These are phyloP conservation scores for Trichomycterus rosablanca DNA, from an alignment of 2,113 vertebrate species.

Conservation along the genomic window DNA sequence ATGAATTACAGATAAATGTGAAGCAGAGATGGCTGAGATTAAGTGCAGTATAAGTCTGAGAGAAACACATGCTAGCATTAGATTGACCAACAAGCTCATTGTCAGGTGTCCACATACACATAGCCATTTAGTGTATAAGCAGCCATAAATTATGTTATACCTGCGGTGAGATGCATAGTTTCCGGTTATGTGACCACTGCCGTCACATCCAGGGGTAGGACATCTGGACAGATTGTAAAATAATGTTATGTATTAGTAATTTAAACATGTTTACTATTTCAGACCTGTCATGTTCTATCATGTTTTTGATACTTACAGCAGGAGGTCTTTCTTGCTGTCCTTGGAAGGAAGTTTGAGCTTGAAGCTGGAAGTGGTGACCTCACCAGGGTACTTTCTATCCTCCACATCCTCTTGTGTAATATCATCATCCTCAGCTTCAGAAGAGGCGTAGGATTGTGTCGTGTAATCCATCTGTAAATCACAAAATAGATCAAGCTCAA, in stretches of 20 bases:
- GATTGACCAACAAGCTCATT: too few species aligned
- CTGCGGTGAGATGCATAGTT: constrained; percentile 99
- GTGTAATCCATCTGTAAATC: constrained; percentile 77
- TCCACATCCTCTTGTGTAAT: constrained; percentile 80
- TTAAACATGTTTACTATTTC: background rate
- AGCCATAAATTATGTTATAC: constrained; percentile 62
- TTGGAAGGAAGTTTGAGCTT: constrained; percentile 94
- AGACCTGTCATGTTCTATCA: background rate
- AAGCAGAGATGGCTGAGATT: constrained; percentile 31
- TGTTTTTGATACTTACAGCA: constrained; percentile 79
- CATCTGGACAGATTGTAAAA: constrained; percentile 72
- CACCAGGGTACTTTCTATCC: constrained; percentile 92
- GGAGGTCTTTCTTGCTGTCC: constrained; percentile 94
- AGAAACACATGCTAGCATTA: constrained; percentile 21
- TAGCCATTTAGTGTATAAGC: background rate
- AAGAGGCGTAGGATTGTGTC: constrained; percentile 88
- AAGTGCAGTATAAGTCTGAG: constrained; percentile 45
- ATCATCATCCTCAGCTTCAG: constrained; percentile 91
- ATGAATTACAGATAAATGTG: too few species aligned
- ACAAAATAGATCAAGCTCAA: too few species aligned
- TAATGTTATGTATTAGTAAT: background rate
- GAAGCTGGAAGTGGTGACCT: constrained; percentile 89
- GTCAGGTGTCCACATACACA: too few species aligned
- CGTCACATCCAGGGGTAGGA: constrained; percentile 96
- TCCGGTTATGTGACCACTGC: constrained; percentile 97